Conservation (phyloP, 2,888 invertebrate genomes). For the Drosophila multiciliata region DNA sequence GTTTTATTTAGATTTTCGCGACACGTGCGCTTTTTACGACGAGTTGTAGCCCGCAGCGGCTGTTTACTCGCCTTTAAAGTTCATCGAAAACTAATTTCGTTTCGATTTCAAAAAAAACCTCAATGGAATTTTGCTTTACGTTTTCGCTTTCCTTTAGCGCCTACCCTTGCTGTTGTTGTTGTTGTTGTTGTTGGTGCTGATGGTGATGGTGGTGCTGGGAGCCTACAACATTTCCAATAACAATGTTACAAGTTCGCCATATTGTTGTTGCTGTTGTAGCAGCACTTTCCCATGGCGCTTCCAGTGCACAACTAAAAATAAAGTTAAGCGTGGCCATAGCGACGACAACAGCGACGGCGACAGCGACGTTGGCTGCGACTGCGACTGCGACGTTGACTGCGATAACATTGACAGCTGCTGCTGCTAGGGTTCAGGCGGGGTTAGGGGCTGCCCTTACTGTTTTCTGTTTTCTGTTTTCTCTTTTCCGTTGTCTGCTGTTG, state of each 20-base stretch:
- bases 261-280: conserved; percentile 25
- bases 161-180: conserved; percentile 53
- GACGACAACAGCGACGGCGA: conserved; percentile 27
- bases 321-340: conserved; percentile 76
- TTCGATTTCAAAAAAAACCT: conserved; percentile 82
- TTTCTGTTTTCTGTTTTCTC: conserved; percentile 2
- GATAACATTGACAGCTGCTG: conserved; percentile 76
- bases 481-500: conserved; percentile 27
- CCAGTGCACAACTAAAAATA: conserved; percentile 80
- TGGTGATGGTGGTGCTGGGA: conserved; percentile 37
- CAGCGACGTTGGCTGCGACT: conserved; percentile 19
- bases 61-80: conserved; percentile 83
- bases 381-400: conserved; percentile 42
- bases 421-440: conserved; percentile 57
- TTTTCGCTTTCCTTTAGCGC: conserved; percentile 78
- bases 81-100: conserved; percentile 84
- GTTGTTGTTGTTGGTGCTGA: conserved; percentile 29
- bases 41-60: conserved; percentile 51
- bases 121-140: conserved; percentile 81
- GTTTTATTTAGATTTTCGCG: conserved; percentile 32
- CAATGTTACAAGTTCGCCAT: conserved; percentile 74
- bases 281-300: conserved; percentile 73
- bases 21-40: conserved; percentile 55
- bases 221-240: conserved; percentile 80
- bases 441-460: conserved; percentile 9